Evolutionary conservation across 2,113 vertebrate genomes (phyloP).

Genomic region (Proterorhinus semilunaris): DNA sequence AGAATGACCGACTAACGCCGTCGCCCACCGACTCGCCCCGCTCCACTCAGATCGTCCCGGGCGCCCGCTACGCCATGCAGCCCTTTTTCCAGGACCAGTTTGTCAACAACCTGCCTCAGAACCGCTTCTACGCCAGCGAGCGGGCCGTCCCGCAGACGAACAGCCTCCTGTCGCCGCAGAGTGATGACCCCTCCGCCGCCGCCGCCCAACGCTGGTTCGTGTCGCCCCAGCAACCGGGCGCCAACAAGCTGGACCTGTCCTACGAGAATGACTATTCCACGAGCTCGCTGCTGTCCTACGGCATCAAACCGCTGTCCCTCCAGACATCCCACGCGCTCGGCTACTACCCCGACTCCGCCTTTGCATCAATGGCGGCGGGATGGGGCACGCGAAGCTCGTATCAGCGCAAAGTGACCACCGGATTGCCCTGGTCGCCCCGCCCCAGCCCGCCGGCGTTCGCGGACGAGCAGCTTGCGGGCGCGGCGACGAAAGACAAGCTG

Average conservation of each 20-base stretch:
- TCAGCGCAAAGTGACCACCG: conserved; percentile 90
- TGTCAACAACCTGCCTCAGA: conserved; percentile 96
- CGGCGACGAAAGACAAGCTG: conserved; percentile 86
- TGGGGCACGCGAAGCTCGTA: conserved; percentile 90
- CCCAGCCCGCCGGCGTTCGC: conserved; percentile 89
- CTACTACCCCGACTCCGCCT: conserved; percentile 94
- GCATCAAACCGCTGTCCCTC: conserved; percentile 95
- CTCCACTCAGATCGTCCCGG: conserved; percentile 97
- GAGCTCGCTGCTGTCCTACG: conserved; percentile 90
- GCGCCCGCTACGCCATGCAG: conserved; percentile 93
- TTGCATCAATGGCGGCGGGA: conserved; percentile 92
- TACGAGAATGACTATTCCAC: conserved; percentile 94
- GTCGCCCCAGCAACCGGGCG: conserved; percentile 87
- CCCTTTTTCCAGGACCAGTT: conserved; percentile 99
- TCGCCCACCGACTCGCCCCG: conserved; percentile 98
- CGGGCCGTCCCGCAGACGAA: conserved; percentile 94
- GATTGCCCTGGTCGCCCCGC: conserved; percentile 92
- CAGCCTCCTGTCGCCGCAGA: conserved; percentile 90
- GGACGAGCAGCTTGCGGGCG: conserved; percentile 85
- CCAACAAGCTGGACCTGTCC: conserved; percentile 92
- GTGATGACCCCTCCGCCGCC: conserved; percentile 82
- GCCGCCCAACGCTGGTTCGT: conserved; percentile 95
- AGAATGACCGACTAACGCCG: conserved; percentile 97
- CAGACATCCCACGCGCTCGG: conserved; percentile 93
- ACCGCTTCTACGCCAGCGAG: conserved; percentile 93